A percentile compares a stretch with the other conserved stretches of the same genome.
These are phyloP conservation scores for Bombus ignitus DNA, from an alignment of 1,140 invertebrate species.

Conservation along the genomic window DNA sequence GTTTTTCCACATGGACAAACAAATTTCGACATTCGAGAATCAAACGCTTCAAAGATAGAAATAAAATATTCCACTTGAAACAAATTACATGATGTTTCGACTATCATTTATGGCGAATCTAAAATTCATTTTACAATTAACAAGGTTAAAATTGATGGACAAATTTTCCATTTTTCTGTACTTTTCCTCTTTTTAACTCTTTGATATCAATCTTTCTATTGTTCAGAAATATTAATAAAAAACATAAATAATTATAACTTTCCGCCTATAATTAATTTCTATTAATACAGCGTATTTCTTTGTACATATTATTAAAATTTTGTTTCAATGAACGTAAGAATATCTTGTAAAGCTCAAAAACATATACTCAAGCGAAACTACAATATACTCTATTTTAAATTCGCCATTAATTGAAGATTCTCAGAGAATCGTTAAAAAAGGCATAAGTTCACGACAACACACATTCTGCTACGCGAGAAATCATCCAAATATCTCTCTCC, in stretches of 20 bases:
- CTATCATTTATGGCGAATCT: conserved; percentile 5
- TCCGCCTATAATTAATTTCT: no score
- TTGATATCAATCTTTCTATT: no score
- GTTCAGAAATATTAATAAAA: no score
- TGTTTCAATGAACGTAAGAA: no score
- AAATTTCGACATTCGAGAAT: neutral
- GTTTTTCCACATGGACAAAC: neutral
- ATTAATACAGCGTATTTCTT: no score
- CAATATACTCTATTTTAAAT: neutral
- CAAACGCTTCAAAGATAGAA: neutral
- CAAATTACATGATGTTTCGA: neutral
- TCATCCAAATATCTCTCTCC: neutral
- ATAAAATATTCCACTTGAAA: neutral
- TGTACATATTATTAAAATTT: no score
- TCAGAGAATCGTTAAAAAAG: neutral
- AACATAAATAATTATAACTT: no score
- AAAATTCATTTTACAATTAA: neutral
- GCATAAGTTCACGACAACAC: neutral
- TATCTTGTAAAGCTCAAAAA: no score
- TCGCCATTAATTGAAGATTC: neutral
- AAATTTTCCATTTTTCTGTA: no score
- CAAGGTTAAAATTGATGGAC: neutral
- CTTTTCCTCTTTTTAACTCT: neutral
- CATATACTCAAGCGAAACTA: no score
- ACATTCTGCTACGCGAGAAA: neutral